phyloP scores from a whole-genome alignment of 2,888 invertebrate genomes.

The Saturnia pavonia region DNA sequence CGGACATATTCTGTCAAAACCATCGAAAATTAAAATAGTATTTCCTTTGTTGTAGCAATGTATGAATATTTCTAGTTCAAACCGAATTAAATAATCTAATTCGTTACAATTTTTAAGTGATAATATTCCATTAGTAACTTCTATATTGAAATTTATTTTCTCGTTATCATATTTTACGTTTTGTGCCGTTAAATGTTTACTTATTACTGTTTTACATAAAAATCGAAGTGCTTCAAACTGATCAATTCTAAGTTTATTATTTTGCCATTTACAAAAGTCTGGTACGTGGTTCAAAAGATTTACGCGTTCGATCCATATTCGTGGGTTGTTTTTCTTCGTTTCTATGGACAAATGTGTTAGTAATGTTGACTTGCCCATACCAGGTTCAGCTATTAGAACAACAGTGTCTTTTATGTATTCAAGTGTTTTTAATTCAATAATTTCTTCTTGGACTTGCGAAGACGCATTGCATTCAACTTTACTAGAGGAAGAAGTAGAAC shows the following conservation, averaged over 20 bases:
- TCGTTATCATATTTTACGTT: background rate
- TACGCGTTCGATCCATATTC: slow-evolving; percentile 28
- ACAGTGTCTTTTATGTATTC: slow-evolving; percentile 3
- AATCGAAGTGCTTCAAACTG: slow-evolving; percentile 5
- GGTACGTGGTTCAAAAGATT: slow-evolving; percentile 24
- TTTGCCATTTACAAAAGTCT: slow-evolving; percentile 26
- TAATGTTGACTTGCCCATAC: slow-evolving; percentile 36
- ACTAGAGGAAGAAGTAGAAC: background rate
- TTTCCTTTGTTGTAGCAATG: slow-evolving; percentile 25
- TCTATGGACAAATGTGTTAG: slow-evolving; percentile 29
- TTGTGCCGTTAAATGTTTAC: background rate
- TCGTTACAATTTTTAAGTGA: background rate
- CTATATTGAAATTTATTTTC: slow-evolving; percentile 5
- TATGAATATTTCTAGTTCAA: slow-evolving; percentile 27
- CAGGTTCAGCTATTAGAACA: slow-evolving; percentile 22
- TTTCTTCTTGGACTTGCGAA: background rate
- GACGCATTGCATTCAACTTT: background rate
- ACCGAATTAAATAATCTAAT: background rate
- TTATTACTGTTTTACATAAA: slow-evolving; percentile 4
- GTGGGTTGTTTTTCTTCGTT: slow-evolving; percentile 26
- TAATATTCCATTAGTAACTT: slow-evolving; percentile 7
- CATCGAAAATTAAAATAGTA: slow-evolving; percentile 31
- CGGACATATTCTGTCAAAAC: slow-evolving; percentile 34
- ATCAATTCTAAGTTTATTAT: background rate
- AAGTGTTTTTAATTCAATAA: background rate